Conservation (phyloP, 2,888 invertebrate genomes). For the Tetragonisca angustula region DNA sequence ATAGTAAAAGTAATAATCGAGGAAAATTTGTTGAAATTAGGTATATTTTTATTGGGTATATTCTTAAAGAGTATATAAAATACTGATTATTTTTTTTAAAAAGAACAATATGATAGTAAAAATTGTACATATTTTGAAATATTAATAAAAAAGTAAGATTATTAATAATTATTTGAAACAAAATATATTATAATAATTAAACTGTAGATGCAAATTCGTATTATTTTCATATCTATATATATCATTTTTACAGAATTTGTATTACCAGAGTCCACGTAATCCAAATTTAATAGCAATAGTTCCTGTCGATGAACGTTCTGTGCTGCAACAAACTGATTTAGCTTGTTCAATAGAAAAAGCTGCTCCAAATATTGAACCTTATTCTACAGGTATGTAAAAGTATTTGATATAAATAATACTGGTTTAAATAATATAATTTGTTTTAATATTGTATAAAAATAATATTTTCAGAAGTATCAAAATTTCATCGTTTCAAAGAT, state of each 20-base stretch:
- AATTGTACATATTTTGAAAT: not conserved
- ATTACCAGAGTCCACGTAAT: slow-evolving; percentile 80
- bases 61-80: not conserved
- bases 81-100: not conserved
- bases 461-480: slow-evolving; percentile 77
- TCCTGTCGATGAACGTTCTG: slow-evolving; percentile 80
- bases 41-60: not conserved
- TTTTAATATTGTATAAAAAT: slow-evolving; percentile 14
- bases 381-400: slow-evolving; percentile 52
- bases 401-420: slow-evolving; percentile 2
- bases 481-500: slow-evolving; percentile 85
- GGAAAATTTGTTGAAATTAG: not conserved
- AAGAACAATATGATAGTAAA: not conserved
- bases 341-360: slow-evolving; percentile 53
- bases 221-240: no score
- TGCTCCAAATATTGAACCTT: slow-evolving; percentile 44
- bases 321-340: slow-evolving; percentile 63
- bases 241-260: slow-evolving; percentile 71
- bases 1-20: no score
- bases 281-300: slow-evolving; percentile 85
- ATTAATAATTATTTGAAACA: not conserved
- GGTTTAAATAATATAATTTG: not conserved
- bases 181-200: not conserved
- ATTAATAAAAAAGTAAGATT: not conserved
- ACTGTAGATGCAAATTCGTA: no score